A percentile compares a stretch with the other conserved stretches of the same genome.
These are phyloP conservation scores for Zygaena filipendulae DNA, from an alignment of 2,888 invertebrate genomes.

Conservation along the genomic window DNA sequence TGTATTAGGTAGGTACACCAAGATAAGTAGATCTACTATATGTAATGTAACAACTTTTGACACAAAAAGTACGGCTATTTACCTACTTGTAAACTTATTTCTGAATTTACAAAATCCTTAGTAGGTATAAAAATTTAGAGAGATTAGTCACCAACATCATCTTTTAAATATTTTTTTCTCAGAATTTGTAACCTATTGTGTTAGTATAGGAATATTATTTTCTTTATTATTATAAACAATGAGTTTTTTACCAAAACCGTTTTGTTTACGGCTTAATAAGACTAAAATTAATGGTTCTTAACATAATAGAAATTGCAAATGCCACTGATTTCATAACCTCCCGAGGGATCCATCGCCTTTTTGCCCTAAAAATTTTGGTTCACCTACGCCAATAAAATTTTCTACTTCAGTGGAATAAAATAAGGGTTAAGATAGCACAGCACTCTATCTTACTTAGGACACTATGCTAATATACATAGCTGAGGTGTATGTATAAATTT, in stretches of 20 bases:
- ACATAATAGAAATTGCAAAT: slow-evolving; percentile 73
- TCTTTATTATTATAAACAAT: too few species aligned
- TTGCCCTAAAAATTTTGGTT: slow-evolving; percentile 49
- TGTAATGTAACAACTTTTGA: too few species aligned
- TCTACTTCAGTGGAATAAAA: slow-evolving; percentile 18
- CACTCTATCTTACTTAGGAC: too few species aligned
- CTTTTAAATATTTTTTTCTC: background rate
- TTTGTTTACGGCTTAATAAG: slow-evolving; percentile 65
- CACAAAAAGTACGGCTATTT: too few species aligned
- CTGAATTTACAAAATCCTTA: too few species aligned
- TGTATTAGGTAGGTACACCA: too few species aligned
- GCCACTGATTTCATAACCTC: slow-evolving; percentile 74
- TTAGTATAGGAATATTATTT: too few species aligned
- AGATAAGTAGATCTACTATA: too few species aligned
- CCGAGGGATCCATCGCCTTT: slow-evolving; percentile 64
- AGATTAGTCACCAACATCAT: slow-evolving; percentile 28
- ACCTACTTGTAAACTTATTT: too few species aligned
- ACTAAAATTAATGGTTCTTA: slow-evolving; percentile 66
- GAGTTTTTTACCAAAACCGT: slow-evolving; percentile 43
- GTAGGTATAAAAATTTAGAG: slow-evolving; percentile 20
- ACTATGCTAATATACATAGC: too few species aligned
- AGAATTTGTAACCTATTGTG: background rate
- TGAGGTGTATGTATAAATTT: slow-evolving; percentile 59
- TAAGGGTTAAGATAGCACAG: slow-evolving; percentile 28
- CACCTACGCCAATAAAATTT: slow-evolving; percentile 19